Conservation (phyloP, 2,113 vertebrate species). For the Scopus umbretta region DNA sequence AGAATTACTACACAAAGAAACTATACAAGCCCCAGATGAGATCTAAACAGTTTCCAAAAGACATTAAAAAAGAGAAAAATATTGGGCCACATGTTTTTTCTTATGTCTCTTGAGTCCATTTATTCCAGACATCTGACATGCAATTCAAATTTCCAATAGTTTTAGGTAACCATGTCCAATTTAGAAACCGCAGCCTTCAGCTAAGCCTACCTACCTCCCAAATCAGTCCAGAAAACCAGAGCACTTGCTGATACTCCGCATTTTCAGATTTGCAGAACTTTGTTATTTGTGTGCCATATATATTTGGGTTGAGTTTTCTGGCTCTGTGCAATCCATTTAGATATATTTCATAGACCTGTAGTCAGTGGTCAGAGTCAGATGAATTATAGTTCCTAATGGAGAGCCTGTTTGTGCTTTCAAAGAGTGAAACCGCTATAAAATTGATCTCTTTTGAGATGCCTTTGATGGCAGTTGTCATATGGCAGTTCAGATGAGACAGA, state of each 20-base stretch:
- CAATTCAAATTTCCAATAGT: conserved; percentile 70
- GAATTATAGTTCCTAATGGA: conserved; percentile 49
- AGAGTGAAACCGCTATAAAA: conserved; percentile 45
- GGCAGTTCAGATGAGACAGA: not conserved
- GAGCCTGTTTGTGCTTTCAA: conserved; percentile 46
- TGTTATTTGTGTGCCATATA: not conserved
- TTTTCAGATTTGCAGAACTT: conserved; percentile 13
- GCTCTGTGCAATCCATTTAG: not conserved
- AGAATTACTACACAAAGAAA: conserved; percentile 52
- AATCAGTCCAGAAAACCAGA: conserved; percentile 30
- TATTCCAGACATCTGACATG: conserved; percentile 69
- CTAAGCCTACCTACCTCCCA: conserved; percentile 51
- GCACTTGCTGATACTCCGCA: conserved; percentile 48
- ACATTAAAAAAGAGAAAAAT: conserved; percentile 51
- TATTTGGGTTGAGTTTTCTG: conserved; percentile 1
- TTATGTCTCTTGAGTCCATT: conserved; percentile 65
- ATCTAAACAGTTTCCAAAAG: conserved; percentile 58
- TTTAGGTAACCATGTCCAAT: conserved; percentile 72
- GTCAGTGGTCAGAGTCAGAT: conserved; percentile 27
- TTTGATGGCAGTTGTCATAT: conserved; percentile 20
- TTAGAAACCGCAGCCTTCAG: conserved; percentile 65
- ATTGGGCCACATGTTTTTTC: conserved; percentile 57
- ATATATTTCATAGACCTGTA: conserved; percentile 4
- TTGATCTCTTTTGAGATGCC: conserved; percentile 55
- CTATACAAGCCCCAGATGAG: conserved; percentile 51